Evolutionary conservation across 35 echinoderm and acorn worm species (phyloP).

Genomic region (Apostichopus parvimensis): DNA sequence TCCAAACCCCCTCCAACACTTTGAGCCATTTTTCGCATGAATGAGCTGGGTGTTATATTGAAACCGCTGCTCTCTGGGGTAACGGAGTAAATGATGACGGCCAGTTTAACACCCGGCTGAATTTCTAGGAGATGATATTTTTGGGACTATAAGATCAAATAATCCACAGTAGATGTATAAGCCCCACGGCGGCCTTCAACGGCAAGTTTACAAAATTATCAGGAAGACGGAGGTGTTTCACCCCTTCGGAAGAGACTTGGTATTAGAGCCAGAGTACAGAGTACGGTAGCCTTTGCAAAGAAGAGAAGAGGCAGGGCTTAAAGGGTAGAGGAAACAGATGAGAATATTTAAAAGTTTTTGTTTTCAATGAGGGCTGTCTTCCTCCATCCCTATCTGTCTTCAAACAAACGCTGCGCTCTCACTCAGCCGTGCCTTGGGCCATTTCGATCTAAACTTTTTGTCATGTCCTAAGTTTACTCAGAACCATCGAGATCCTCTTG

Average conservation of each 20-base stretch:
- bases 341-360: too few species aligned
- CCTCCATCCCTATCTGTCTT: too few species aligned
- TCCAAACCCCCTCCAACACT: not conserved
- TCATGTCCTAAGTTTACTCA: too few species aligned
- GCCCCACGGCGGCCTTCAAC: not conserved
- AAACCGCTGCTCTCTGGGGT: constrained; percentile 23
- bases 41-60: not conserved
- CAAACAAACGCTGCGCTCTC: too few species aligned
- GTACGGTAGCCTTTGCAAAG: too few species aligned
- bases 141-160: not conserved
- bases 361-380: too few species aligned
- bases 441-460: too few species aligned
- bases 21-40: constrained; percentile 25
- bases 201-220: not conserved
- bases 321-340: too few species aligned
- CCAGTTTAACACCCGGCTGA: constrained; percentile 21
- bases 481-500: too few species aligned
- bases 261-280: too few species aligned
- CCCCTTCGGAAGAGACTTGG: not conserved
- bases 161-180: not conserved
- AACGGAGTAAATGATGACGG: not conserved
- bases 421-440: too few species aligned
- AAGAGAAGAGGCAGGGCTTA: too few species aligned
- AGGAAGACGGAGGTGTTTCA: not conserved
- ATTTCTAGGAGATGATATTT: constrained; percentile 21